A percentile compares a stretch with the other conserved stretches of the same genome.
Evolutionary conservation across 2,113 vertebrate species (phyloP).

Genomic region (Bubo bubo): DNA sequence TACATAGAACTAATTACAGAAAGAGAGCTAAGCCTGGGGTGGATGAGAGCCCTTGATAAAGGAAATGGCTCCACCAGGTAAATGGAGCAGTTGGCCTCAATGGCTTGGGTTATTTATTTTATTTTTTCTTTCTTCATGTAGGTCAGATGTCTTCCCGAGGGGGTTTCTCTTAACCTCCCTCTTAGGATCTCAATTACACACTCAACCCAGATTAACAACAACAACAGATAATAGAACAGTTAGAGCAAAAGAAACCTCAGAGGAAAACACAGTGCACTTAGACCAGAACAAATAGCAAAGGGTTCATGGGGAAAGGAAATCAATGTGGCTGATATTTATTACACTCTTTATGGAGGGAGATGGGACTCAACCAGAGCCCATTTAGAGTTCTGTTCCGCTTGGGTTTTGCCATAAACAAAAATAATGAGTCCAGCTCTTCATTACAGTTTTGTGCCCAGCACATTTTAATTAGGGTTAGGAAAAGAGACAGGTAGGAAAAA

Average conservation of each 20-base stretch:
- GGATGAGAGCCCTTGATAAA: neutral
- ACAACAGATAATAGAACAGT: constrained; percentile 45
- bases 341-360: neutral
- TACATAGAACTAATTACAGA: neutral
- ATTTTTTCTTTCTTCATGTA: constrained; percentile 24
- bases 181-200: constrained; percentile 59
- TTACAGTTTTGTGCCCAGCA: neutral
- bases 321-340: constrained; percentile 58
- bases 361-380: constrained; percentile 33
- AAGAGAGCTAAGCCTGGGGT: neutral
- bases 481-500: neutral
- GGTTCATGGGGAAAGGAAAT: constrained; percentile 44
- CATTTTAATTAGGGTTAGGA: constrained; percentile 42
- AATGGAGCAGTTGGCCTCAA: constrained; percentile 31
- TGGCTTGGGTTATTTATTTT: constrained; percentile 30
- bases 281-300: constrained; percentile 50
- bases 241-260: constrained; percentile 45
- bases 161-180: constrained; percentile 45
- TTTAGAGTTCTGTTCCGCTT: constrained; percentile 38
- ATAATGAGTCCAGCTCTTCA: neutral
- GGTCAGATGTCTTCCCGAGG: constrained; percentile 37
- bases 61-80: constrained; percentile 32
- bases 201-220: constrained; percentile 55
- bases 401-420: constrained; percentile 34
- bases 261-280: constrained; percentile 24